Conservation (phyloP, 1,140 invertebrate genomes). For the Prorops nasuta region DNA sequence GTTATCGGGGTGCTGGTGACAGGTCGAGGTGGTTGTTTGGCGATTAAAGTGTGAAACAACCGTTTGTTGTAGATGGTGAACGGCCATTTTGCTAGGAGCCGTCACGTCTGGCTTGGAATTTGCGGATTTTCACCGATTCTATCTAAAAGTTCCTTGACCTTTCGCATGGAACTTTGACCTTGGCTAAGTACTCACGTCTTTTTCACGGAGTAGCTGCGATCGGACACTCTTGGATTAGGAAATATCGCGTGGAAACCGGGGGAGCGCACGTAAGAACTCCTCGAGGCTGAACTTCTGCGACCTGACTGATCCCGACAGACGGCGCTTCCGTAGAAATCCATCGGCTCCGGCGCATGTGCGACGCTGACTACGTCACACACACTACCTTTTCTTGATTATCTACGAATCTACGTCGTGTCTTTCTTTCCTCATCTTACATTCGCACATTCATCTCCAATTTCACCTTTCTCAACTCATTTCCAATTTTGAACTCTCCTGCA, state of each 20-base stretch:
- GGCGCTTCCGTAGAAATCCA: slow-evolving; percentile 24
- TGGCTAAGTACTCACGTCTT: slow-evolving; percentile 36
- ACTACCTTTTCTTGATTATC: too few species aligned
- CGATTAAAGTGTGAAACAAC: slow-evolving; percentile 20
- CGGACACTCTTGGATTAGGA: slow-evolving; percentile 15
- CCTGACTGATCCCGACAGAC: slow-evolving; percentile 33
- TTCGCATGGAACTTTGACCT: not conserved
- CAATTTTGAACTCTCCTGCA: too few species aligned
- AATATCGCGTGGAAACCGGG: slow-evolving; percentile 32
- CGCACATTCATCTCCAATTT: too few species aligned
- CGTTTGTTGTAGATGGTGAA: slow-evolving; percentile 44
- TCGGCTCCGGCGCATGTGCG: slow-evolving; percentile 27
- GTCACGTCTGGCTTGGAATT: slow-evolving; percentile 28
- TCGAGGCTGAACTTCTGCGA: slow-evolving; percentile 37
- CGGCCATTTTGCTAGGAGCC: slow-evolving; percentile 50
- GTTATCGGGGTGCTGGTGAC: too few species aligned
- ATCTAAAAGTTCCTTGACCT: slow-evolving; percentile 6
- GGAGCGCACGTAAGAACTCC: slow-evolving; percentile 27
- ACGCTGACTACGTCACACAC: too few species aligned
- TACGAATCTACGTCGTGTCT: too few species aligned
- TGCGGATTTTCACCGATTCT: slow-evolving; percentile 1
- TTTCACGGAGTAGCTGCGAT: slow-evolving; percentile 19
- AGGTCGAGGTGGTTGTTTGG: too few species aligned
- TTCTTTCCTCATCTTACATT: too few species aligned
- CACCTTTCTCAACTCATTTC: too few species aligned